Conservation (phyloP, 37 sponge, comb jelly and placozoan species). For the Aphrocallistes beatrix region DNA sequence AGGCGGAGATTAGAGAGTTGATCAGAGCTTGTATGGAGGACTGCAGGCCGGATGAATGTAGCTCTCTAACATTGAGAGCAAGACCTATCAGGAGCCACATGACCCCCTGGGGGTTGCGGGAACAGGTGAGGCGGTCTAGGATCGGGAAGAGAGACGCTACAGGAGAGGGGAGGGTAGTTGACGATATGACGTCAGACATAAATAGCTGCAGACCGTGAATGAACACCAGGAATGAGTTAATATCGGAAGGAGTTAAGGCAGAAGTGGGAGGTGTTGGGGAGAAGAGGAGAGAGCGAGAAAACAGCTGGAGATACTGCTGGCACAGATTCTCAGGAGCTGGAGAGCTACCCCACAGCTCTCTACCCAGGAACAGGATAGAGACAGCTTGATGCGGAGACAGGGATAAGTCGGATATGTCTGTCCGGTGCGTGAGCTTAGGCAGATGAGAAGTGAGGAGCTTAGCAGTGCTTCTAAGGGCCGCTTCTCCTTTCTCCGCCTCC, state of each 20-base stretch:
- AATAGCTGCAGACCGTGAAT: background rate
- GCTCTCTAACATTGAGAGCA: constrained; percentile 5
- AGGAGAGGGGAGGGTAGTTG: background rate
- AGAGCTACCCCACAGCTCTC: background rate
- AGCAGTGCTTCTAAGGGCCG: background rate
- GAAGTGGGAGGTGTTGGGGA: background rate
- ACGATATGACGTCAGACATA: background rate
- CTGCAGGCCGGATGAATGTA: background rate
- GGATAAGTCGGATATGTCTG: background rate
- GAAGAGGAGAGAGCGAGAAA: background rate
- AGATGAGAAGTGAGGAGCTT: background rate
- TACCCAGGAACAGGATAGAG: background rate
- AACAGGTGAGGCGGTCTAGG: background rate
- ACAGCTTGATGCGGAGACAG: background rate
- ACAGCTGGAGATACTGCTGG: background rate
- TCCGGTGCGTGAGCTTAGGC: background rate
- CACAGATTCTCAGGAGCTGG: background rate
- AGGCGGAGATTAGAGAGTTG: background rate
- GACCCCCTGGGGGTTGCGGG: background rate
- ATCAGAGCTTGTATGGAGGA: background rate
- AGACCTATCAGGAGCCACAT: background rate
- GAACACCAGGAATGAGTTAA: background rate
- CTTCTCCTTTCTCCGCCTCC: constrained; percentile 1
- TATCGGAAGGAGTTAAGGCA: background rate
- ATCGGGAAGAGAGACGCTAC: background rate